Conservation (phyloP, 2,888 invertebrate genomes). For the Anthophora plumipes region DNA sequence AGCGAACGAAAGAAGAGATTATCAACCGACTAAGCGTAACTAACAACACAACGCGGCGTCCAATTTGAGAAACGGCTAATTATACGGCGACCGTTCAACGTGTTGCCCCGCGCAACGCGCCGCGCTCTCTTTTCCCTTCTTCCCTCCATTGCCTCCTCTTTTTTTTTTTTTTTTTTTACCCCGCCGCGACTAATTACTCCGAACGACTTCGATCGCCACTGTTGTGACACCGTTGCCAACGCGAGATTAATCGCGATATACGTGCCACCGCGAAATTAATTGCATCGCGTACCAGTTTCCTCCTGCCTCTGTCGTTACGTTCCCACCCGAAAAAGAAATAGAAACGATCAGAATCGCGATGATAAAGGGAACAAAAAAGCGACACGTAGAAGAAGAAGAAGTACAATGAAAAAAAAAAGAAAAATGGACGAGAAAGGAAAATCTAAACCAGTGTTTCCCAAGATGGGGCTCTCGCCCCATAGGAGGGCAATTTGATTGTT, state of each 20-base stretch:
- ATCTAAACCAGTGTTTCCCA: no score
- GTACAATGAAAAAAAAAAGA: no score
- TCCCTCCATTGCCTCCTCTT: conserved; percentile 20
- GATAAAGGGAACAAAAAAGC: no score
- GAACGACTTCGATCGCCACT: conserved; percentile 53
- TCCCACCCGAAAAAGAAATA: background rate
- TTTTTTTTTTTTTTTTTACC: conserved; percentile 30
- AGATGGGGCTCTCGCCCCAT: no score
- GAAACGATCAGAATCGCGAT: background rate
- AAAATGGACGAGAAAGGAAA: no score
- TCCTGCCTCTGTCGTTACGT: background rate
- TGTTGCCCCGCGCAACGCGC: background rate
- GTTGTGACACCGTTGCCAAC: conserved; percentile 47
- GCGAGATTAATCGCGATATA: conserved; percentile 45
- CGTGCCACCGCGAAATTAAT: conserved; percentile 42
- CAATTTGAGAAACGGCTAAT: conserved; percentile 79
- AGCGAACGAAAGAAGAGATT: conserved; percentile 62
- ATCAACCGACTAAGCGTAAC: conserved; percentile 71
- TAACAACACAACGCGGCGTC: conserved; percentile 81
- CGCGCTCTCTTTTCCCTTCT: conserved; percentile 19
- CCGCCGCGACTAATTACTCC: conserved; percentile 40
- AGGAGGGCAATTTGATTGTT: no score
- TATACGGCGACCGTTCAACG: conserved; percentile 32
- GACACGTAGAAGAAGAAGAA: no score
- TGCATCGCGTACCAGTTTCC: conserved; percentile 11